Conservation (phyloP, 2,888 invertebrate species). For the Allygus modestus region DNA sequence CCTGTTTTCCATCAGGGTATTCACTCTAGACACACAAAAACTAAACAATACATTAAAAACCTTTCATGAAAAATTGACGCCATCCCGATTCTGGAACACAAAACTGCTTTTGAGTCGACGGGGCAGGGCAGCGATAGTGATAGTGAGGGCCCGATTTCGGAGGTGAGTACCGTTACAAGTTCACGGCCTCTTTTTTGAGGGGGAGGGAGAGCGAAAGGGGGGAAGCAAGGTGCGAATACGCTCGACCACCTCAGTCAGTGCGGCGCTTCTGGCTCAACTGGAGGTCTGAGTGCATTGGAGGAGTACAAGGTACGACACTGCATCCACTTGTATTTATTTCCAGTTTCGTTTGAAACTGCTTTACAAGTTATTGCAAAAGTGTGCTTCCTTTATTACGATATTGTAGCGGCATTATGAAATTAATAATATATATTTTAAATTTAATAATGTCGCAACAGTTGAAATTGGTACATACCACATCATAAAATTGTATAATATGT, state of each 20-base stretch:
- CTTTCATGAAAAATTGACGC: conserved; percentile 4
- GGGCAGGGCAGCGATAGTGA: conserved; percentile 12
- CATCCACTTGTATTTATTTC: neutral
- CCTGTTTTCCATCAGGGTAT: no score
- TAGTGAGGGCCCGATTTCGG: conserved; percentile 45
- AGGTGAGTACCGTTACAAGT: conserved; percentile 23
- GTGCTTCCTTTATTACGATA: no score
- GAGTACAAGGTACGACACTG: neutral
- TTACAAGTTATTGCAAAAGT: no score
- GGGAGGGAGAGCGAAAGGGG: neutral
- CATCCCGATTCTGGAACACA: neutral
- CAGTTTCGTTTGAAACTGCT: no score
- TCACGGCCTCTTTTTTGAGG: conserved; percentile 16
- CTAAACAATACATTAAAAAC: conserved; percentile 32
- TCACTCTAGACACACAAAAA: neutral
- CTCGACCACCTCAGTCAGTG: conserved; percentile 4
- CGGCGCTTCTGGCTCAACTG: neutral
- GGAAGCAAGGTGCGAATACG: conserved; percentile 21
- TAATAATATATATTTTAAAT: no score
- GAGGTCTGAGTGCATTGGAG: neutral
- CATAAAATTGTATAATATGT: no score
- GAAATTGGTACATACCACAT: no score
- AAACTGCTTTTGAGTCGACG: conserved; percentile 5
- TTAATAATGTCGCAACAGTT: no score
- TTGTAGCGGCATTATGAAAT: no score